phyloP scores from a whole-genome alignment of 2,888 invertebrate genomes.

The Mythimna vitellina region DNA sequence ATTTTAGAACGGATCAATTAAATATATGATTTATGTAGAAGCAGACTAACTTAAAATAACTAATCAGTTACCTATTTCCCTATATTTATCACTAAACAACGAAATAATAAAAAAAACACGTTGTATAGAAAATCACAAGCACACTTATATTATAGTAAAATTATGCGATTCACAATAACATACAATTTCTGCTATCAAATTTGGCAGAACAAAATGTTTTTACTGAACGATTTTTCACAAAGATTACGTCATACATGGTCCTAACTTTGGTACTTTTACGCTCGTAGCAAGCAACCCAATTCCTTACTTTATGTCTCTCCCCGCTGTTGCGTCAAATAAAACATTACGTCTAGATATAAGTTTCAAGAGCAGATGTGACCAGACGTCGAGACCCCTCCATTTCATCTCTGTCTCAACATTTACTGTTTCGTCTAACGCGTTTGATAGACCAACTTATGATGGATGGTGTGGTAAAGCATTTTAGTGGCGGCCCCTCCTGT shows the following conservation, averaged over 20 bases:
- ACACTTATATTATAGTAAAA: not conserved
- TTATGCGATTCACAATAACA: not conserved
- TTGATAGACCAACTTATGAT: slow-evolving; percentile 49
- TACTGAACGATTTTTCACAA: slow-evolving; percentile 34
- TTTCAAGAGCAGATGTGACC: slow-evolving; percentile 66
- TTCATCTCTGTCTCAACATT: slow-evolving; percentile 33
- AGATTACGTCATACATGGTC: slow-evolving; percentile 38
- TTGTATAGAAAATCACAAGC: not conserved
- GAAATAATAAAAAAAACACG: not conserved
- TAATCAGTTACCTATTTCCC: not conserved
- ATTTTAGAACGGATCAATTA: not conserved
- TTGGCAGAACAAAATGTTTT: slow-evolving; percentile 22
- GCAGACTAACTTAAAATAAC: not conserved
- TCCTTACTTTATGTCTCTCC: slow-evolving; percentile 66
- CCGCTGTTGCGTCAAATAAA: slow-evolving; percentile 74
- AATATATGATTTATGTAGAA: not conserved
- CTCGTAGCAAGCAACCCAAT: slow-evolving; percentile 60
- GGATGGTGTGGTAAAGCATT: slow-evolving; percentile 51
- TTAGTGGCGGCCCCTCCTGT: slow-evolving; percentile 48
- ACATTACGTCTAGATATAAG: slow-evolving; percentile 70
- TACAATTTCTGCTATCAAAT: not conserved
- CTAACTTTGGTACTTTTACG: slow-evolving; percentile 48
- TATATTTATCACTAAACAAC: not conserved
- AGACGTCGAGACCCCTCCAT: slow-evolving; percentile 47
- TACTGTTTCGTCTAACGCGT: slow-evolving; percentile 36